Evolutionary conservation across 2,113 vertebrate genomes (phyloP), one percentile per base, ranked within the genome.

Genomic region (Brachypteracias leptosomus): DNA sequence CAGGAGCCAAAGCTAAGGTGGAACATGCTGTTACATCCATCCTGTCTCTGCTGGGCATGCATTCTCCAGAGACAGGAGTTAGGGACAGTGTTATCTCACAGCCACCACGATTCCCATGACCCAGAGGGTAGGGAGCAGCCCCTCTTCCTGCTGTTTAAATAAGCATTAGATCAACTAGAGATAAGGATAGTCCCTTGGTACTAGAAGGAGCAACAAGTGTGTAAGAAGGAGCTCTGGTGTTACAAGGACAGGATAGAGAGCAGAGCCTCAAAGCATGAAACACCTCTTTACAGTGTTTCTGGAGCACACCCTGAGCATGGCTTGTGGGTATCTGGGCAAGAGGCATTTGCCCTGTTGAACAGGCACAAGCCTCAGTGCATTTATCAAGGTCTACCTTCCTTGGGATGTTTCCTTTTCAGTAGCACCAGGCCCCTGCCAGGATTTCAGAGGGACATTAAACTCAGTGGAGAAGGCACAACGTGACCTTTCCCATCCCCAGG

Each of bases 401-500:
- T 0, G 6, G 31, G 36, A 8, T 38, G 8, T 40, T 70, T 38
- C 65, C 29, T 55, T 36, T 71, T 31, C 61, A 55, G 67, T 7
- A 15, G 66, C 42, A 63, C n/a, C 25, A 68, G 17, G 22, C 8
- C 12, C 11, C 59, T 67, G 18, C 13, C 31, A 68, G 33, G 33
- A 49, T 33, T 82, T 85, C 57, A 76, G 51, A 38, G 38, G 57
- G 21, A 46, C 42, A 17, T 42, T 46, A 52, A 78, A 61, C 11
- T 21, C 51, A 12, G 6, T 1, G 19, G 25, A 16, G 20, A 18
- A 16, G 61, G 24, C 83, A 68, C 81, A 61, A 24, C 0, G 4
- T 1, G 8, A 62, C 28, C n/a, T 44, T 40, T 12, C 24, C 8
- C 16, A 38, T 14, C 40, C 70, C 58, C 0, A 0, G 15, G 21